Base-by-base conservation (phyloP, 2,113 vertebrate species). In the Paramisgurnus dabryanus region DNA sequence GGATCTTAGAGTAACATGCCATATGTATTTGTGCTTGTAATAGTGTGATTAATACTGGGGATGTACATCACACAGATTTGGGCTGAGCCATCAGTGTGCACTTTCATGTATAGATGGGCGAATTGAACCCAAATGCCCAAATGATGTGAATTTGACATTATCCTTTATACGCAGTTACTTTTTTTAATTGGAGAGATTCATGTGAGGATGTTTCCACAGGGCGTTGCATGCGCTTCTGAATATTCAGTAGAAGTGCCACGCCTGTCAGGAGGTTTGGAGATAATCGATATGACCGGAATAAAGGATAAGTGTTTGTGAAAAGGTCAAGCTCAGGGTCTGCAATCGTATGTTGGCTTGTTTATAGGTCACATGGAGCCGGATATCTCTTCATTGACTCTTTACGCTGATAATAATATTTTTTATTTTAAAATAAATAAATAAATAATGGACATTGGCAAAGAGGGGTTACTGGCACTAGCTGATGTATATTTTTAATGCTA, bases 71-170 rank as follows among this genome's bases (percentile, higher is more conserved):
- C 83, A 87, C 75, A 60, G 83, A 73, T 81, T 69, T 77, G 53
- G 79, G 81, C 73, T 49, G 7, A 43, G 58, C 77, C 85, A 86
- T 88, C 83, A 83, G 73, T 72, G 60, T 85, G 49, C n/a, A 68
- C 86, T 87, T 88, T 88, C 83, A 87, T 87, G 82, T 78, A 75
- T 70, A 67, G 67, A 80, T 79, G 74, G 39, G 80, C 78, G 86
- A 84, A 88, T 87, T 80, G 66, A 81, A 82, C 82, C 82, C 86
- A 87, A 88, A 88, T 86, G 84, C 81, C 71, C 45, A 79, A 83
- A 85, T 85, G 81, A 82, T 85, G 86, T 85, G 83, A 77, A 68
- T 85, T 82, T 66, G 55, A 84, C 84, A 79, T 76, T 50, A 87
- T 88, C 81, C 81, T 80, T 84, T 72, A 78, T 83, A 80, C 67